Base-by-base conservation (phyloP, 2,888 invertebrate genomes). In the Chirona hameri region DNA sequence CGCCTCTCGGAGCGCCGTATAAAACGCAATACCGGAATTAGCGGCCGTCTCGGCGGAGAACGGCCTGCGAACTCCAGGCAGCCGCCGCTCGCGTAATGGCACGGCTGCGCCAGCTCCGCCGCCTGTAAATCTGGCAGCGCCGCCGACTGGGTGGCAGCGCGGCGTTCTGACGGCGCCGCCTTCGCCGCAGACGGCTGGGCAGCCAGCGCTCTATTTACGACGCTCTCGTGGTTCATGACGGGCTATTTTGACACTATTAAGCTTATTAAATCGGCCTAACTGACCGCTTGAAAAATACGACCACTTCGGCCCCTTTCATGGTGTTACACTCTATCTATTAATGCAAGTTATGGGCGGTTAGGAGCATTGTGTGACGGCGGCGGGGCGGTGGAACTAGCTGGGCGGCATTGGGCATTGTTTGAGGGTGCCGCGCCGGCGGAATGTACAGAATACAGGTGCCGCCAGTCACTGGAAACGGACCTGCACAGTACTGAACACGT, bases 161-260 rank as follows among this genome's bases (percentile, higher is more conserved):
- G 14, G 12, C 72, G 18, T 29, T 72, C 72, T 72, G 15, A 72
- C 27, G 72, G 31, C 72, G 72, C 72, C 72, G 72, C 72, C 72
- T 27, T 27, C 72, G 24, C 72, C 27, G 72, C 72, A 31, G 18
- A 31, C 72, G 27, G 72, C 27, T 10, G 27, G 72, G 31, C 27
- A 31, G 72, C 29, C 72, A 72, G 72, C 31, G 31, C 72, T 18
- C 18, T 76, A 76, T 76, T 76, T 76, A 76, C 76, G 46, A 14
- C 76, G 39, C 76, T 76, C 76, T 46, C 46, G 46, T 21, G 39
- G 76, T 14, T 76, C 76, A 46, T 76, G 76, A 46, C 39, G 39
- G 76, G 76, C 76, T 76, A 76, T 76, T 76, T 76, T 76, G 76
- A 76, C 76, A 76, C 76, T 46, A 76, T 76, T 76, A 76, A 76